phyloP scores from a whole-genome alignment of 1,140 invertebrate genomes.

The Delia radicum region DNA sequence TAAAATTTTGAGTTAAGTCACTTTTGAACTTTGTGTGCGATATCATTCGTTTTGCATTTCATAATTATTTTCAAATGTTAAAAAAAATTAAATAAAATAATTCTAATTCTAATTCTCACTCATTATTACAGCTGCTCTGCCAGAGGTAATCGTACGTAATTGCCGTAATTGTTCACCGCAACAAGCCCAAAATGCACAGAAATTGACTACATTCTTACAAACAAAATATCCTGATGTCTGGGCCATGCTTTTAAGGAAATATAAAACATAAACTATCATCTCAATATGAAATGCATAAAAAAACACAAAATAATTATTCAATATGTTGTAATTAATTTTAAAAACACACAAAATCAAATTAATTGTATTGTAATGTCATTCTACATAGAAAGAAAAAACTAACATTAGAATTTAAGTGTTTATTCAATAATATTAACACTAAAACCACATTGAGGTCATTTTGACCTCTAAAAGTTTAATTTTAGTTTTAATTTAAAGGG shows the following conservation, averaged over 20 bases:
- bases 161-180: slow-evolving; percentile 57
- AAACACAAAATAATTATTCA: background rate
- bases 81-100: too few relatives aligned
- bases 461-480: too few relatives aligned
- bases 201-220: slow-evolving; percentile 58
- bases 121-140: slow-evolving; percentile 57
- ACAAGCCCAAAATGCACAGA: slow-evolving; percentile 57
- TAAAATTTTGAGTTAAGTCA: too few relatives aligned
- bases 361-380: background rate
- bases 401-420: too few relatives aligned
- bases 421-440: too few relatives aligned
- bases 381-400: background rate
- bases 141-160: slow-evolving; percentile 59
- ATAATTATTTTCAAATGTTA: too few relatives aligned
- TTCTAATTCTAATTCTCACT: too few relatives aligned
- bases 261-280: slow-evolving; percentile 42
- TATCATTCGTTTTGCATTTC: too few relatives aligned
- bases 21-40: too few relatives aligned
- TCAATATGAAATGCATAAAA: background rate
- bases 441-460: too few relatives aligned
- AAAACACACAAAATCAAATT: background rate
- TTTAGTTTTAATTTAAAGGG: too few relatives aligned
- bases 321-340: too few relatives aligned
- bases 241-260: slow-evolving; percentile 59
- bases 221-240: slow-evolving; percentile 59